phyloP scores from a whole-genome alignment of 2,797 vertebrate genomes.

The Heliangelus exortis region DNA sequence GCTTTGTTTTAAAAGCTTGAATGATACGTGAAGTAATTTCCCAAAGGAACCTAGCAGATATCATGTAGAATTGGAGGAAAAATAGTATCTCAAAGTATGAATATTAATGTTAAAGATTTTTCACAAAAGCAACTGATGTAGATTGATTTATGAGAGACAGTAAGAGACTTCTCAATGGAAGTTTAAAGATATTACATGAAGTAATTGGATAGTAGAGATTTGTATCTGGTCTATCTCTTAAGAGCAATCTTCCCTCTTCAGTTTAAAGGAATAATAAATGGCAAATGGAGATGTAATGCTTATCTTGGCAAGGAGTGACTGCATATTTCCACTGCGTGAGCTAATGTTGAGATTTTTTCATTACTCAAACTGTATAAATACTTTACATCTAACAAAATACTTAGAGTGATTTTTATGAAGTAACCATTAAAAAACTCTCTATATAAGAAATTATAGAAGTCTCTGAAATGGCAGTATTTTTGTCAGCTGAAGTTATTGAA shows the following conservation, averaged over 20 bases:
- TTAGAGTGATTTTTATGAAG: constrained; percentile 44
- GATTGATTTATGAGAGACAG: constrained; percentile 44
- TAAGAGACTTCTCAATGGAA: constrained; percentile 23
- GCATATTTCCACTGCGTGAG: not conserved
- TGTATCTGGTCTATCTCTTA: constrained; percentile 54
- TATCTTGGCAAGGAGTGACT: not conserved
- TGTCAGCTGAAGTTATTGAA: constrained; percentile 62
- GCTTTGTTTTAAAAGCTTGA: constrained; percentile 31
- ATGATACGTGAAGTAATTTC: constrained; percentile 48
- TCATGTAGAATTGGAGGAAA: constrained; percentile 12
- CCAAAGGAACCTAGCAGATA: constrained; percentile 4
- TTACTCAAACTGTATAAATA: constrained; percentile 50
- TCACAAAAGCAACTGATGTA: constrained; percentile 21
- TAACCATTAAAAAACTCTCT: constrained; percentile 57
- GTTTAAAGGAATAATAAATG: constrained; percentile 49
- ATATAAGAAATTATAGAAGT: constrained; percentile 57
- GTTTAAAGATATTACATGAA: constrained; percentile 25
- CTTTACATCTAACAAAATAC: constrained; percentile 33
- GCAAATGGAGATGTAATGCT: constrained; percentile 37
- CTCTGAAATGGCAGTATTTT: constrained; percentile 56
- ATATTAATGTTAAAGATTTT: constrained; percentile 60
- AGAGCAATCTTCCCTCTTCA: constrained; percentile 45
- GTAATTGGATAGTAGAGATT: constrained; percentile 49
- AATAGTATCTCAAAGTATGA: constrained; percentile 40
- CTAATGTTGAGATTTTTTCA: constrained; percentile 11